Conservation (phyloP, 2,797 vertebrate genomes). For the Eulemur coronatus region DNA sequence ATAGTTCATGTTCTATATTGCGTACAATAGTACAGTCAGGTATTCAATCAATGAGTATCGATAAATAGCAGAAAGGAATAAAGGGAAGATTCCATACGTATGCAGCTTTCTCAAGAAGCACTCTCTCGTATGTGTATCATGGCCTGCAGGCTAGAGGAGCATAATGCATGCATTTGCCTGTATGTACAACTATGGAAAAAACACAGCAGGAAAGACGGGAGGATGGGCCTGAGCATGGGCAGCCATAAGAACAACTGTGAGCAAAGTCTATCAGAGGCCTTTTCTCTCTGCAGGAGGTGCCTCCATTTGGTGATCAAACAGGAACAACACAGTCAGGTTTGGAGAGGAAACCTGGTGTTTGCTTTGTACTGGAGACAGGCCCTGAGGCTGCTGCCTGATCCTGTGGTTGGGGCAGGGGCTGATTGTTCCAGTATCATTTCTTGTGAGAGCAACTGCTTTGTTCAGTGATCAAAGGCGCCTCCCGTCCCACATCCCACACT, state of each 20-base stretch:
- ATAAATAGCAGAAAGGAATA: background rate
- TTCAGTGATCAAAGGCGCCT: constrained; percentile 62
- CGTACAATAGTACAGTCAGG: background rate
- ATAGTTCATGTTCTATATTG: background rate
- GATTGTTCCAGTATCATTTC: constrained; percentile 70
- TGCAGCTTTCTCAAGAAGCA: background rate
- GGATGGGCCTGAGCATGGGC: background rate
- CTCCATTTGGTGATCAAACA: constrained; percentile 65
- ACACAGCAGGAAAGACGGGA: background rate
- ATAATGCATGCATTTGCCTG: background rate
- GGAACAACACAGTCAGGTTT: constrained; percentile 41
- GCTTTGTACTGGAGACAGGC: constrained; percentile 65
- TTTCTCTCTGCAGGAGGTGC: constrained; percentile 60
- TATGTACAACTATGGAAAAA: background rate
- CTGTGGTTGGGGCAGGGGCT: constrained; percentile 49
- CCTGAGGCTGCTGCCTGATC: constrained; percentile 16
- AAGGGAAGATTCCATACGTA: background rate
- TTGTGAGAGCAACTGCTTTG: constrained; percentile 54
- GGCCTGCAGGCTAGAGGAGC: accelerated
- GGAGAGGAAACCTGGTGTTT: constrained; percentile 42
- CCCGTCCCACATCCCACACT: background rate
- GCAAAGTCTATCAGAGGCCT: constrained; percentile 44
- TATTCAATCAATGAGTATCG: background rate
- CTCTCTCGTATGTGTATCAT: background rate
- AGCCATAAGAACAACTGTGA: constrained; percentile 57